Percentiles rank a stretch among this genome's conserved stretches.
phyloP scores from a whole-genome alignment of 2,113 vertebrate species.

The Odontophorus gujanensis region DNA sequence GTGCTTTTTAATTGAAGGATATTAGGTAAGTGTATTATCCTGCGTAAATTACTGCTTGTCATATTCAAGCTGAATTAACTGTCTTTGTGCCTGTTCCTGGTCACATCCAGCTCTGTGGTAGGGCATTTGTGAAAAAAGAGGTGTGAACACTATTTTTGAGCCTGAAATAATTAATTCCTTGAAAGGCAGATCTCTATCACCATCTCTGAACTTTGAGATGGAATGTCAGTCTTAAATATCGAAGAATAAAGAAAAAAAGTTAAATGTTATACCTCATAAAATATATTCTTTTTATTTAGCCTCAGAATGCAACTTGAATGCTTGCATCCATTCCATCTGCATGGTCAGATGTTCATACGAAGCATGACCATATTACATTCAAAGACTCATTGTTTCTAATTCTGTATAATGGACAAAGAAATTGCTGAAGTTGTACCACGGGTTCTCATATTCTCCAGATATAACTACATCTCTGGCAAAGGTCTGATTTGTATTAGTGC shows the following conservation, averaged over 20 bases:
- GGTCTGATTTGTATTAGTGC: not conserved
- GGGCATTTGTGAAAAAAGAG: not conserved
- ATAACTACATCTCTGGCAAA: not conserved
- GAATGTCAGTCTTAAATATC: not conserved
- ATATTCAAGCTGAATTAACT: not conserved
- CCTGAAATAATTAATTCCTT: not conserved
- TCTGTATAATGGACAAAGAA: not conserved
- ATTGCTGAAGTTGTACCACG: not conserved
- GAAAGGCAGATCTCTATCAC: not conserved
- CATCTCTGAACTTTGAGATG: not conserved
- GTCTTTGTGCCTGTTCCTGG: not conserved
- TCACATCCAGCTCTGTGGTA: not conserved
- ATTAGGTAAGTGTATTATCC: not conserved
- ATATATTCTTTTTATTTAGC: fast-evolving
- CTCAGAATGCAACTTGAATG: not conserved
- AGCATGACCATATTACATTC: not conserved
- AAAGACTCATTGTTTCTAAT: not conserved
- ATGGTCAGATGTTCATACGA: not conserved
- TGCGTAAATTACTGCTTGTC: constrained; percentile 8
- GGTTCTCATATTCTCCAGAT: not conserved
- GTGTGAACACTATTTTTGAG: not conserved
- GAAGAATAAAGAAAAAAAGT: not conserved
- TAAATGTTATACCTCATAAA: not conserved
- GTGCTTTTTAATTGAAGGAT: constrained; percentile 29
- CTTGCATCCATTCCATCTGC: not conserved